Evolutionary conservation across 2,797 vertebrate species (phyloP), one percentile per base, ranked within the genome.

Genomic region (Enteromius argenteus): DNA sequence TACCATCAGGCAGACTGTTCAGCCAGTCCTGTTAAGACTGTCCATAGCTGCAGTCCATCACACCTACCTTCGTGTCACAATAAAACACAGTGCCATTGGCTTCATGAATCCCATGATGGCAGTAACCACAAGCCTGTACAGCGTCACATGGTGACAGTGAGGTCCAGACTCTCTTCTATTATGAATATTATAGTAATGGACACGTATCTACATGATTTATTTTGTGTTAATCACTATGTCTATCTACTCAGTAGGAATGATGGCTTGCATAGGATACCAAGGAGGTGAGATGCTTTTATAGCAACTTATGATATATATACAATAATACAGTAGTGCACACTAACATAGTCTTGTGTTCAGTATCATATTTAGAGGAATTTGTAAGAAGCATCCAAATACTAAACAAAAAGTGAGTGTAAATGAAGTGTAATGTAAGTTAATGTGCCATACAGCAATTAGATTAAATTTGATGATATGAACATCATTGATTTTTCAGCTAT

Each of bases 81-180:
- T 58, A 87, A 91, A 0, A 94, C 90, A 80, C 92, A 94, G 58
- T 93, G 90, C 15, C 91, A 95, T 67, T 97, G 96, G 96, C 95
- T 97, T 81, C 95, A 96, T 51, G 96, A 95, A 90, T 94, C 95
- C 32, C 95, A 94, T 0, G 92, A 96, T 39, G 92, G 94, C 81
- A 92, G 86, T 82, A 87, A 94, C 21, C 91, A 93, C 21, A 96
- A 93, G 79, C 92, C 95, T 0, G 87, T 94, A 74, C 97, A 97
- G 90, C 95, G 91, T 5, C 97, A 97, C 0, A 88, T 97, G 71
- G 96, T 97, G 86, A 96, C 96, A 8, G 95, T 97, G 80, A 97
- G 97, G 98, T 99, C 91, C 10, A 69, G 58, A 66, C 30, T 3
- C 30, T 76, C 77, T n/a, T 27, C 30, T 64, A 44, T 79, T 62